These are phyloP conservation scores for Elaphurus davidianus DNA, from an alignment of 2,113 vertebrate species.

Conservation along the genomic window DNA sequence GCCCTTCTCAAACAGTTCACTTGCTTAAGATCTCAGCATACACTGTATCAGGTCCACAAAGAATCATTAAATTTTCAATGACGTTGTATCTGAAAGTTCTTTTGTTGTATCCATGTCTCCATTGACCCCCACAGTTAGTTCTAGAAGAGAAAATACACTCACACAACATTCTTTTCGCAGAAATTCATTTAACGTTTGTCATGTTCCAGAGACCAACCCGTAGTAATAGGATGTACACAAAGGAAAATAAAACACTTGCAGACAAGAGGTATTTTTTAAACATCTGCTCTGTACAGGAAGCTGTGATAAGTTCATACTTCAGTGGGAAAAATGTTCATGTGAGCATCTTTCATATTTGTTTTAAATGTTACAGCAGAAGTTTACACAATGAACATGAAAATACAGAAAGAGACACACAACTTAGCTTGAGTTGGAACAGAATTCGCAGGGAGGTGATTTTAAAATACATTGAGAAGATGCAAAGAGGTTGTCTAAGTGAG, in stretches of 20 bases:
- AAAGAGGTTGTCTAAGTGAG: background rate
- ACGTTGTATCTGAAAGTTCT: background rate
- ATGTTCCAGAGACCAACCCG: background rate
- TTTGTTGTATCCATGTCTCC: background rate
- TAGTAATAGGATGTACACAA: background rate
- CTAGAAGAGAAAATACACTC: background rate
- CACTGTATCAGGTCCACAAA: background rate
- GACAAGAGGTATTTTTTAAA: background rate
- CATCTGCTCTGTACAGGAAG: background rate
- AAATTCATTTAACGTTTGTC: background rate
- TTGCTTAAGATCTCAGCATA: background rate
- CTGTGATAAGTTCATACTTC: background rate
- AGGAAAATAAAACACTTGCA: background rate
- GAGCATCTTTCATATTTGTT: background rate
- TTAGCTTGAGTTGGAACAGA: background rate
- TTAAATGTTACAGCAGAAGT: background rate
- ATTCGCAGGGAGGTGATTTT: background rate
- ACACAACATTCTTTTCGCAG: background rate
- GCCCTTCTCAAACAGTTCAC: background rate
- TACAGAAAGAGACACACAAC: background rate
- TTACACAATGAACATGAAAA: background rate
- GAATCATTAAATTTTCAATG: background rate
- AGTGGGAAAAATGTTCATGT: background rate
- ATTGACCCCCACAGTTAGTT: background rate
- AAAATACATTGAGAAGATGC: background rate